Evolutionary conservation across 1,140 invertebrate species (phyloP), one percentile per base, ranked within the genome.

Genomic region (Drosophila gunungcola): DNA sequence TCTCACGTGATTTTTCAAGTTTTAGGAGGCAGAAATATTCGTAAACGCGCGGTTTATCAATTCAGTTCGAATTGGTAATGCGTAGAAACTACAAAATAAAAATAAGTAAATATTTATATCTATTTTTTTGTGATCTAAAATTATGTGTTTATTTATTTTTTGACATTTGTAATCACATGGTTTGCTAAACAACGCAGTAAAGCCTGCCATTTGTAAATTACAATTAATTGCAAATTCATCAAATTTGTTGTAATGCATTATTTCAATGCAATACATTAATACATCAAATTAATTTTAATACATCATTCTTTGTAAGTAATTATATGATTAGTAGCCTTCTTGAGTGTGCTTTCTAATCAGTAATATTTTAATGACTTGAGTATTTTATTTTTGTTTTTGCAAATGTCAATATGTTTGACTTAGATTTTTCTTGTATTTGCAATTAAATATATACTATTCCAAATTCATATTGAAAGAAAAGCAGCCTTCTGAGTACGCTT

Each of bases 101-200:
- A n/a, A n/a, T n/a, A n/a, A n/a, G 48, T 34, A 34, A 51, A 51
- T 51, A 51, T 51, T 13, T n/a, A 46, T 21, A 2, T 12, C 27
- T 29, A 2, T 1, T 27, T 9, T 27, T 49, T 32, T 32, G 6
- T 49, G 12, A 1, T 13, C 27, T 34, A n/a, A 29, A 29, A 48
- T 13, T 29, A 43, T 16, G 29, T 32, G 6, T 1, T 6, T 32
- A 6, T 32, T 6, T 32, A 32, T 32, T 32, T 32, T 32, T 32
- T 7, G 29, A 32, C 29, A 6, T 32, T 16, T 32, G 29, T 29
- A 4, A 13, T 13, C 27, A 32, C 48, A 49, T 49, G n/a, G 21
- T 43, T 13, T 43, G 2, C n/a, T 1, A 6, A 32, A 32, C 29
- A 32, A 32, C 29, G 5, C 29, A 32, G 6, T 32, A 32, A 7